Percentiles rank a stretch among this genome's conserved stretches.
Evolutionary conservation across 2,797 vertebrate species (phyloP).

Genomic region (Gymnoscopelus microlampas): DNA sequence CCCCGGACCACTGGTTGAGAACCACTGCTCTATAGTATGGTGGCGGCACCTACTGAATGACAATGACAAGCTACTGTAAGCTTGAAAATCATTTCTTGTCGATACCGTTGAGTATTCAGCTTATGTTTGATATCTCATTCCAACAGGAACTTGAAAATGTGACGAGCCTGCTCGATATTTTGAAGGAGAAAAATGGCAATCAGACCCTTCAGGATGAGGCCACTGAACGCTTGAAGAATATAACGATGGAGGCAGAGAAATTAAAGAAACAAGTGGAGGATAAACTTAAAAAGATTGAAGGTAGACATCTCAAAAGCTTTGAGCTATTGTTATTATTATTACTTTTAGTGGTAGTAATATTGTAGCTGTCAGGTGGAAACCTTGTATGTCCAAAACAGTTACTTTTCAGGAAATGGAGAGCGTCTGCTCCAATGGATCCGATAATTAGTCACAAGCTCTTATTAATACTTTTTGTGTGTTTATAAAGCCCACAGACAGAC

Average conservation of each 20-base stretch:
- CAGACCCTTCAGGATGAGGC: conserved; percentile 58
- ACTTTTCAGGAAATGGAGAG: too few species aligned
- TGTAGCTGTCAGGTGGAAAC: background rate
- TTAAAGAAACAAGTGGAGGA: conserved; percentile 78
- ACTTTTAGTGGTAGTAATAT: background rate
- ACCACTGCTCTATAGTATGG: too few species aligned
- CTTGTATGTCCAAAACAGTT: too few species aligned
- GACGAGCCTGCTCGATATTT: conserved; percentile 69
- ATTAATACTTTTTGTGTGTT: too few species aligned
- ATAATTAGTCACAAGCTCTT: too few species aligned
- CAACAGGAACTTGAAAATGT: conserved; percentile 80
- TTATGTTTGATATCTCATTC: conserved; percentile 19
- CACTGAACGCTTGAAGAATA: conserved; percentile 73
- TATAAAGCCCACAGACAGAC: too few species aligned
- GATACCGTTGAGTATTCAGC: too few species aligned
- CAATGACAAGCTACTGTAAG: too few species aligned
- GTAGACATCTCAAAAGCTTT: conserved; percentile 54
- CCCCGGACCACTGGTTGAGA: too few species aligned
- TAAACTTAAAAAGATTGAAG: conserved; percentile 83
- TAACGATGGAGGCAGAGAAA: conserved; percentile 78
- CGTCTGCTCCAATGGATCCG: too few species aligned
- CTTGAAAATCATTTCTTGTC: too few species aligned
- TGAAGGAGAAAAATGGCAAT: conserved; percentile 74
- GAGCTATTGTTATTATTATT: background rate
- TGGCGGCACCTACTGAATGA: too few species aligned